Evolutionary conservation across 2,113 vertebrate genomes (phyloP).

Genomic region (Lamprologus speciosus): DNA sequence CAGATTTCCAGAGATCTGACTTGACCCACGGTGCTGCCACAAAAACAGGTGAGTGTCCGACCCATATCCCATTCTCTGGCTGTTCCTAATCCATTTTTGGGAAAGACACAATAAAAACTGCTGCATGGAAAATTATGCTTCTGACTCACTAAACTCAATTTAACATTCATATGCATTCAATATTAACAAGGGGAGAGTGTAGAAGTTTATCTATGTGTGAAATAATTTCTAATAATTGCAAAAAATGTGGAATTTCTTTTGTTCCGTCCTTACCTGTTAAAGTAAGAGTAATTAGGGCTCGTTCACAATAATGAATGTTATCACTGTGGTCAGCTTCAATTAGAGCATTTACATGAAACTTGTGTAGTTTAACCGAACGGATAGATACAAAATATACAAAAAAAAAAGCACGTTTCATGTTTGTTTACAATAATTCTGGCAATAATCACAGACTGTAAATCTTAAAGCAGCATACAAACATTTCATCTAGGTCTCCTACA

Average conservation of each 20-base stretch:
- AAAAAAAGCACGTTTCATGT: background rate
- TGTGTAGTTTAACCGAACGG: background rate
- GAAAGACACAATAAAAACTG: slow-evolving; percentile 89
- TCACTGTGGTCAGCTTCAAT: background rate
- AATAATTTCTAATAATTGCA: slow-evolving; percentile 72
- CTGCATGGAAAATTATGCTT: slow-evolving; percentile 89
- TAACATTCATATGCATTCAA: slow-evolving; percentile 88
- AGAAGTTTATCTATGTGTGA: slow-evolving; percentile 86
- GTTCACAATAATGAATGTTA: background rate
- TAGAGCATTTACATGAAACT: background rate
- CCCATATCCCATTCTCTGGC: slow-evolving; percentile 77
- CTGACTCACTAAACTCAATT: slow-evolving; percentile 90
- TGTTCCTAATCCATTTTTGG: slow-evolving; percentile 82
- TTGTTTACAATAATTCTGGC: background rate
- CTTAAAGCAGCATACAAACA: slow-evolving; percentile 9
- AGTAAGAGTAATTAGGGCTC: background rate
- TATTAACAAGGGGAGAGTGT: slow-evolving; percentile 87
- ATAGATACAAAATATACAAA: background rate
- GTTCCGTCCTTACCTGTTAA: background rate
- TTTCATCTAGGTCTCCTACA: slow-evolving; percentile 13
- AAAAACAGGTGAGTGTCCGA: slow-evolving; percentile 78
- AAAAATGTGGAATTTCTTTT: background rate
- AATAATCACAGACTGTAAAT: background rate
- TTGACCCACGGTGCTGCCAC: slow-evolving; percentile 79
- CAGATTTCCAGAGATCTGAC: slow-evolving; percentile 81